Evolutionary conservation across 2,113 vertebrate genomes (phyloP).

Genomic region (Ia io): DNA sequence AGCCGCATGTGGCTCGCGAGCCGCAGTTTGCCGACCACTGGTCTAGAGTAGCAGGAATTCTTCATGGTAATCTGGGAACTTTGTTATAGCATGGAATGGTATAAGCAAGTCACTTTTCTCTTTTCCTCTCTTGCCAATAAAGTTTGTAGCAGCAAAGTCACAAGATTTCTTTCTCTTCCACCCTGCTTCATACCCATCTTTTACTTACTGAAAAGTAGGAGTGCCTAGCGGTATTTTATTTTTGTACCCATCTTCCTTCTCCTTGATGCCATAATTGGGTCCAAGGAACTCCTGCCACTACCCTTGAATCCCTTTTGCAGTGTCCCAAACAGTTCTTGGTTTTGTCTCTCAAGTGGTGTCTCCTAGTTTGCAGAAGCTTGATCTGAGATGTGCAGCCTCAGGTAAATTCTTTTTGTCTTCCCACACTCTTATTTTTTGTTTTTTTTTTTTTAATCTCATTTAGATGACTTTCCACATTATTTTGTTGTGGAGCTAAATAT

Average conservation of each 20-base stretch:
- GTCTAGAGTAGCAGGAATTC: not conserved
- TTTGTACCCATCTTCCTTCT: not conserved
- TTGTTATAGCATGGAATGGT: not conserved
- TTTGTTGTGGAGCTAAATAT: not conserved
- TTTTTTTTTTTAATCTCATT: not conserved
- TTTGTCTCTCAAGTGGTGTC: not conserved
- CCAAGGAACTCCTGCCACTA: not conserved
- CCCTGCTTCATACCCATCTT: not conserved
- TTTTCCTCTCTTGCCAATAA: conserved; percentile 5
- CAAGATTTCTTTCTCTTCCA: conserved; percentile 12
- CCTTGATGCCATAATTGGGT: not conserved
- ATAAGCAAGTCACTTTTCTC: not conserved
- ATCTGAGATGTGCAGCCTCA: not conserved
- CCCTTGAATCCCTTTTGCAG: not conserved
- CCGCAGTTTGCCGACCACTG: too few relatives aligned
- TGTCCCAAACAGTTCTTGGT: not conserved
- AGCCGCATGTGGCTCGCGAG: too few relatives aligned
- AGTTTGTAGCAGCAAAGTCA: not conserved
- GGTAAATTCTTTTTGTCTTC: not conserved
- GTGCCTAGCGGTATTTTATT: not conserved
- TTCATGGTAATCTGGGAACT: not conserved
- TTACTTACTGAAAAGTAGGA: not conserved
- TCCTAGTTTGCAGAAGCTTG: not conserved
- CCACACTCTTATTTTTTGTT: not conserved
- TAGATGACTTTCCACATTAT: not conserved